Evolutionary conservation across 2,113 vertebrate genomes (phyloP).

Genomic region (Orthonyx spaldingii): DNA sequence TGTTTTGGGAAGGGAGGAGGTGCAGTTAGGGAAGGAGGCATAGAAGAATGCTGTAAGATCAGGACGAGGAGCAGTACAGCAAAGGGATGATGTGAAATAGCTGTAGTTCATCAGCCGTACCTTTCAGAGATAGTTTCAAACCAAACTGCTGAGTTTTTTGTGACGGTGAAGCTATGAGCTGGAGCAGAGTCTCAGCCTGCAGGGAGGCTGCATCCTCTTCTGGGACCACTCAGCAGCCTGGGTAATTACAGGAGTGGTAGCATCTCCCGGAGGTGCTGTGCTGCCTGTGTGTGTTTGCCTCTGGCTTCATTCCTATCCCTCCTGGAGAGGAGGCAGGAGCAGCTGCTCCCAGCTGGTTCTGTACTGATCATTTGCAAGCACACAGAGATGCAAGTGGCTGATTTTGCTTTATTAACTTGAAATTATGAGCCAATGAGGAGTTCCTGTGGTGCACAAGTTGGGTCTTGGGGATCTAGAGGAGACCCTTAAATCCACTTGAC

Average conservation of each 20-base stretch:
- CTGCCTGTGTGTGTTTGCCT: neutral
- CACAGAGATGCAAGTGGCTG: neutral
- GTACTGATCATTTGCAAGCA: neutral
- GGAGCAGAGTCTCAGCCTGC: neutral
- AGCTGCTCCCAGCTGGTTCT: conserved; percentile 12
- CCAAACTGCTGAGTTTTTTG: neutral
- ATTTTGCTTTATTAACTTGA: neutral
- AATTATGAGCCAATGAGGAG: neutral
- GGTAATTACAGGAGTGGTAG: neutral
- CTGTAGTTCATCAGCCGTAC: neutral
- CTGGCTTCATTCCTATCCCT: neutral
- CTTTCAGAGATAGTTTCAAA: neutral
- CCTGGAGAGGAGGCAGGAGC: neutral
- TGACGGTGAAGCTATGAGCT: neutral
- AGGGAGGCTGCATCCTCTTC: neutral
- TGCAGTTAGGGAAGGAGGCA: neutral
- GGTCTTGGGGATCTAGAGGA: neutral
- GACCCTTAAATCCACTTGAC: neutral
- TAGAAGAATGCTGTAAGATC: neutral
- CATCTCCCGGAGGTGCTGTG: fast-evolving
- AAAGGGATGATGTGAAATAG: neutral
- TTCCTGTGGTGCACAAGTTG: neutral
- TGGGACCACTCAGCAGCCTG: neutral
- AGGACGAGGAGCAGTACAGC: neutral
- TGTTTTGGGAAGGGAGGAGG: neutral